Conservation (phyloP, 2,113 vertebrate genomes). For the Trichomycterus rosablanca region DNA sequence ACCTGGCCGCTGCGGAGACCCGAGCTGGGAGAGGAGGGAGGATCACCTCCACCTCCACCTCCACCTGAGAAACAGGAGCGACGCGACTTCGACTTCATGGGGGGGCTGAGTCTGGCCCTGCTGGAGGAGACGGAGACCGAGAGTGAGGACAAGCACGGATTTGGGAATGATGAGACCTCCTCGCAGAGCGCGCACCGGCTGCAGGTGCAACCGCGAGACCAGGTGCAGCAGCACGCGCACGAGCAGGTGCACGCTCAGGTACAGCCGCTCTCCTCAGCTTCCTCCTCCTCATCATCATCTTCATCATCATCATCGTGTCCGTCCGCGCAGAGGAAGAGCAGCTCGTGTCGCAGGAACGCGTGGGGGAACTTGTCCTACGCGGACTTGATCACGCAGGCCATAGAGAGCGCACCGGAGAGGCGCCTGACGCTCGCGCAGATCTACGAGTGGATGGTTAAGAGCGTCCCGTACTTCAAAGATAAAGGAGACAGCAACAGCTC, state of each 20-base stretch:
- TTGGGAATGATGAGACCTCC: constrained; percentile 50
- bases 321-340: constrained; percentile 83
- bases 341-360: constrained; percentile 91
- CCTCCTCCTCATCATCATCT: constrained; percentile 52
- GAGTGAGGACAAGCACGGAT: constrained; percentile 47
- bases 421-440: constrained; percentile 93
- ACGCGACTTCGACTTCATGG: constrained; percentile 75
- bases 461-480: constrained; percentile 94
- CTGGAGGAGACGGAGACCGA: constrained; percentile 75
- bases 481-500: constrained; percentile 94
- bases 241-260: constrained; percentile 56
- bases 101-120: constrained; percentile 69
- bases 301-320: constrained; percentile 44
- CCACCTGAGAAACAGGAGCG: constrained; percentile 74
- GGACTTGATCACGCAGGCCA: constrained; percentile 94
- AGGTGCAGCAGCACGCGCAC: constrained; percentile 27
- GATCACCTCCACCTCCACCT: constrained; percentile 75
- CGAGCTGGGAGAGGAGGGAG: constrained; percentile 74
- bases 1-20: constrained; percentile 80
- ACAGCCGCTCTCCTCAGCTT: constrained; percentile 56
- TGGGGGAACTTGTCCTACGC: constrained; percentile 98
- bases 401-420: constrained; percentile 93
- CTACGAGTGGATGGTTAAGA: constrained; percentile 98
- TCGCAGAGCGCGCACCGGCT: constrained; percentile 49
- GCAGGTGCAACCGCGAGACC: constrained; percentile 25